Evolutionary conservation across 2,113 vertebrate genomes (phyloP), one percentile per base, ranked within the genome.

Genomic region (Leiothrix lutea): DNA sequence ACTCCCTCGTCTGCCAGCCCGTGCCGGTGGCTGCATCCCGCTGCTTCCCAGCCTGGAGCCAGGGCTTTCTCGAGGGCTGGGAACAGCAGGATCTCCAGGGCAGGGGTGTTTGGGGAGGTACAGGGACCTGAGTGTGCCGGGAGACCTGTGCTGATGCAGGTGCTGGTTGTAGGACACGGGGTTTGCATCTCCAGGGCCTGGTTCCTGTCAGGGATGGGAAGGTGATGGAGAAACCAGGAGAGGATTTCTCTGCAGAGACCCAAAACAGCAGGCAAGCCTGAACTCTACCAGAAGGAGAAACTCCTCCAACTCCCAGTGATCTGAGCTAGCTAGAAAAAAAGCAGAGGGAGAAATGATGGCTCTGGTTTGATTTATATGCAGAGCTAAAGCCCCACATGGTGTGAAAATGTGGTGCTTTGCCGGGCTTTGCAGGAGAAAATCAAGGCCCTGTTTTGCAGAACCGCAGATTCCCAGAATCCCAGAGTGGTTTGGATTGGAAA

Each of bases 61-160:
- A 22, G 22, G 53, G 66, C 69, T 50, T 50, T 50, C 42, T 51
- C 71, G 3, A 1, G 1, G 12, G 17, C 45, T 7, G 23, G 14
- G 18, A 57, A 40, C 42, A 14, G 73, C 38, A 9, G 73, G 44
- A 11, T 22, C 12, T 21, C 4, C 57, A 11, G 75, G 56, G 6
- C 58, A 35, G 85, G 13, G 78, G 20, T 77, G 72, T 29, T 80
- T 0, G 1, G 53, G 44, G 22, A 64, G 28, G 44, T 4, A 16
- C 53, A 24, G 1, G 1, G 44, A 12, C 16, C 40, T 16, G 3
- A 0, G 9, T 0, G 20, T 9, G 64, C 36, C 8, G 0, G 4
- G 12, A 35, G 4, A 45, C 29, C 22, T 8, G 33, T 60, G 18
- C 54, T 35, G 60, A 14, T 2, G 60, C 8, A 3, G 1, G 4